Evolutionary conservation across 1,140 invertebrate genomes (phyloP).

Genomic region (Samia ricini): DNA sequence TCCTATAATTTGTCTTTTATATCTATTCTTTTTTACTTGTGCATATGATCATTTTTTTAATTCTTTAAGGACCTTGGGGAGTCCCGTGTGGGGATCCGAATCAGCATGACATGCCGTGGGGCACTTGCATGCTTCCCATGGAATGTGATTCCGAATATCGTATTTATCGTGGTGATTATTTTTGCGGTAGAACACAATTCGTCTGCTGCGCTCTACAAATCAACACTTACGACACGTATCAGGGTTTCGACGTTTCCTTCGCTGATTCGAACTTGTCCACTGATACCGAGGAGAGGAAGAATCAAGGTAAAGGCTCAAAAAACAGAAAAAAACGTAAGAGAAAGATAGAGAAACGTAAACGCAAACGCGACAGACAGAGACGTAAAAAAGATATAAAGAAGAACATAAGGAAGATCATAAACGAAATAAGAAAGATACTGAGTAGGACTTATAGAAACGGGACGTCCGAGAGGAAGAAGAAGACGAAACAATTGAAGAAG

Average conservation of each 20-base stretch:
- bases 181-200: constrained; percentile 55
- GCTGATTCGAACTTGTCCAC: constrained; percentile 43
- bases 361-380: constrained; percentile 38
- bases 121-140: constrained; percentile 54
- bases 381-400: constrained; percentile 52
- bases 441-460: constrained; percentile 49
- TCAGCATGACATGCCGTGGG: constrained; percentile 60
- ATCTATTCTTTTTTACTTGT: not conserved
- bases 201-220: constrained; percentile 54
- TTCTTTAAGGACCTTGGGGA: constrained; percentile 53
- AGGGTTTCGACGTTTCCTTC: constrained; percentile 57
- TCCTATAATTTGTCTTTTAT: too few species aligned
- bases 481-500: constrained; percentile 55
- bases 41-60: not conserved
- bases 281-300: constrained; percentile 44
- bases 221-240: constrained; percentile 54
- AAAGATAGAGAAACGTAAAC: constrained; percentile 32
- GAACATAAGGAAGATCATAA: constrained; percentile 51
- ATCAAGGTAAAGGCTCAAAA: constrained; percentile 32
- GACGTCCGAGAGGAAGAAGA: constrained; percentile 44
- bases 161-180: constrained; percentile 58
- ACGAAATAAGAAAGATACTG: constrained; percentile 54
- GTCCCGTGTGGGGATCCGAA: constrained; percentile 66
- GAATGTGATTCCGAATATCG: constrained; percentile 63
- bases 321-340: constrained; percentile 28